Base-by-base conservation (phyloP, 1,140 invertebrate genomes). In the Acromyrmex heyeri region DNA sequence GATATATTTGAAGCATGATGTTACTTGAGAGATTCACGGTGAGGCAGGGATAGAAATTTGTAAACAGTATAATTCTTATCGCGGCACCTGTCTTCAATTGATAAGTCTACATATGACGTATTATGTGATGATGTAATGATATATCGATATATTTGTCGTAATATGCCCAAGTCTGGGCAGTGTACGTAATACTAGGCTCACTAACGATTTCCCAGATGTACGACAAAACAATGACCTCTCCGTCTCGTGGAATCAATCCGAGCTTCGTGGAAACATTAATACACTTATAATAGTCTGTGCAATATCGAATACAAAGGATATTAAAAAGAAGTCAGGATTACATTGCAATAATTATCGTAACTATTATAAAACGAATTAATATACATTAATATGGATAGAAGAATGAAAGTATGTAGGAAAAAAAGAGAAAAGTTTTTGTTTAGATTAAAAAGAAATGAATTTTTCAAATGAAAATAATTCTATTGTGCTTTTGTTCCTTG, bases 181-280 rank as follows among this genome's bases (percentile, higher is more conserved):
- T n/a, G 30, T 67, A 34, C 38, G 69, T 83, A 83, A 24, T 62
- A 82, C 24, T 18, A 50, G n/a, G 27, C n/a, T 24, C 38, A 50
- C 38, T 75, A 75, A 83, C 55, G 79, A 83, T 61, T 83, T 75
- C 38, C n/a, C 44, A 50, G 69, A 75, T 75, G 24, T 50, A 75
- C 30, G 55, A 83, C 79, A 48, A 83, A 81, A 75, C 79, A 75
- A 83, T 83, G 79, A 83, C 69, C 79, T 61, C 65, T 50, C 34
- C 34, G 21, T 18, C 14, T 69, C 69, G 30, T 24, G 18, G 55
- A 38, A 83, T 83, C 57, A 75, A 75, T 83, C 38, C 34, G n/a
- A 44, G 57, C 55, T 73, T 61, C 69, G n/a, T 30, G n/a, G 55
- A 83, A 75, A 38, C 44, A 44, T 24, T 16, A 72, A 70, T 16